Evolutionary conservation across 2,888 invertebrate genomes (phyloP), one percentile per base, ranked within the genome.

Genomic region (Mythimna lalbum): DNA sequence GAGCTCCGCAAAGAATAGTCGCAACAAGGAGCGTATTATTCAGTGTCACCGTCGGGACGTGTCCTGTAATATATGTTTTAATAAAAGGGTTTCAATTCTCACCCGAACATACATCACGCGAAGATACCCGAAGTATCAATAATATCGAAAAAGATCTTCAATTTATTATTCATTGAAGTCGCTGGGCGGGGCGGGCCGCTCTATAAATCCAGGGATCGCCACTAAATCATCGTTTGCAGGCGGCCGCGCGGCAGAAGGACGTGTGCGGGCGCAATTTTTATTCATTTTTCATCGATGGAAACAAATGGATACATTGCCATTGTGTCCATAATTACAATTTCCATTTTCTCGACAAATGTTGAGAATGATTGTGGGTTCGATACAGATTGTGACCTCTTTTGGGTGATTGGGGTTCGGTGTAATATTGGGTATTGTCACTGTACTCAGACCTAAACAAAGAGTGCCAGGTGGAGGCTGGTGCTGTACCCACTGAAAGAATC

Each of bases 11-110:
- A 92, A 93, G 93, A 93, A 92, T 91, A 92, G 93, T 93, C 90
- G 93, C 94, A 93, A 94, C 93, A 93, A 92, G 91, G 91, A 93
- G 91, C 90, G 87, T 94, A 95, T 96, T 94, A 95, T 95, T 96
- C 95, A 94, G 91, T 95, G 95, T 95, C 95, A 94, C 90, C 82
- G 87, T 82, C 93, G 90, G 90, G 94, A 92, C 94, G 95, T 90
- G 95, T 91, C 90, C 89, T 87, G 89, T 95, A 95, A 96, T 95
- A 95, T 95, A 95, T 95, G 95, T 94, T 95, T 95, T 95, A 95
- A 96, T 95, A 95, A 95, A 95, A 95, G 94, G 94, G 94, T 94
- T 94, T 93, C 94, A 94, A 94, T 93, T 94, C 93, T 90, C 93
- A 90, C 92, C 92, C 91, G 91, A 90, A 91, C 93, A 93, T 95